These are phyloP conservation scores for Pediacus dermestoides DNA, from an alignment of 2,888 invertebrate species.

Conservation along the genomic window DNA sequence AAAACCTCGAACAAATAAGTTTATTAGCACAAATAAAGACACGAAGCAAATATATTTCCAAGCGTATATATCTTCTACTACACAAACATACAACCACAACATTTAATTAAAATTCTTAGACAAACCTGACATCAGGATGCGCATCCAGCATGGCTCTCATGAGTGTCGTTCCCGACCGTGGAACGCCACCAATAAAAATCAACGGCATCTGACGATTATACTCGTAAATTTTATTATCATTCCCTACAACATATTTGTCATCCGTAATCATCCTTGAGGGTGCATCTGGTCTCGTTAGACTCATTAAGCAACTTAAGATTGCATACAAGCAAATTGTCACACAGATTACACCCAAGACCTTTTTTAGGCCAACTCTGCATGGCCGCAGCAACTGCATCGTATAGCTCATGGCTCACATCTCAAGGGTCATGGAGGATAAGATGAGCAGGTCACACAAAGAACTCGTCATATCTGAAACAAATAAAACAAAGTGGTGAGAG, in stretches of 20 bases:
- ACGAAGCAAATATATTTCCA: too few relatives aligned
- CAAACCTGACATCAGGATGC: constrained; percentile 86
- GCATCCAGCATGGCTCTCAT: constrained; percentile 98
- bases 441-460: constrained; percentile 1
- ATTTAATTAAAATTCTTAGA: constrained; percentile 1
- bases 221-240: constrained; percentile 63
- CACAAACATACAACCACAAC: not conserved
- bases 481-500: too few relatives aligned
- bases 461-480: too few relatives aligned
- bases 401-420: constrained; percentile 20
- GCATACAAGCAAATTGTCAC: constrained; percentile 22
- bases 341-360: constrained; percentile 24
- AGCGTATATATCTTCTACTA: not conserved
- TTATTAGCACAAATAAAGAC: too few relatives aligned
- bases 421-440: constrained; percentile 4
- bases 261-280: constrained; percentile 35
- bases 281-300: constrained; percentile 16
- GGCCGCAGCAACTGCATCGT: constrained; percentile 31
- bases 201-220: constrained; percentile 89
- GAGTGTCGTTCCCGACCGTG: constrained; percentile 94
- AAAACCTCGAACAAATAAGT: too few relatives aligned
- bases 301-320: constrained; percentile 20
- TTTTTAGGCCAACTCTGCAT: constrained; percentile 29
- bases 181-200: constrained; percentile 97
- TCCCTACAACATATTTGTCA: constrained; percentile 62